Conservation (phyloP, 2,888 invertebrate species). For the Spisula solida region DNA sequence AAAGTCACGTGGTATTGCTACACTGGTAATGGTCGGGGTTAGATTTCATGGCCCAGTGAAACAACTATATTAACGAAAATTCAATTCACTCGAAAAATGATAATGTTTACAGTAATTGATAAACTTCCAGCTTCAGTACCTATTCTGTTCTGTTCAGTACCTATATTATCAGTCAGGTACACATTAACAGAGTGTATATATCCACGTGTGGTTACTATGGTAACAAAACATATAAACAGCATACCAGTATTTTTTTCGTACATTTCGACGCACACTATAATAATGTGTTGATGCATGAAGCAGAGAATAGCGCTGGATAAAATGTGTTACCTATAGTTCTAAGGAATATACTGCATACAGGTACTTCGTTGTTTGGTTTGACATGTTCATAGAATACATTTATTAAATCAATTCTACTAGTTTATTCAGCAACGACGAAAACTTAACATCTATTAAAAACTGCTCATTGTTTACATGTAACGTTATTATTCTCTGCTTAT, state of each 20-base stretch:
- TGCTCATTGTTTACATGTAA: too few species aligned
- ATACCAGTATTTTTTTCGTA: background rate
- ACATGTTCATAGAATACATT: too few species aligned
- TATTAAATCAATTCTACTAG: too few species aligned
- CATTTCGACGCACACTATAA: background rate
- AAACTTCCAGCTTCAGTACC: background rate
- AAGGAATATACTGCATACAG: background rate
- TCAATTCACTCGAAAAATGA: too few species aligned
- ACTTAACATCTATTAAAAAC: too few species aligned
- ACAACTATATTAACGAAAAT: too few species aligned
- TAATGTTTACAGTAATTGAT: too few species aligned
- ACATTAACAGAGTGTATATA: background rate
- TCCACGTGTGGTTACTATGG: slow-evolving; percentile 1
- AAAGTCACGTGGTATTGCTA: too few species aligned
- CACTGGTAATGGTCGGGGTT: too few species aligned
- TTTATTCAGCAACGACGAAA: too few species aligned
- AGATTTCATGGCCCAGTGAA: too few species aligned
- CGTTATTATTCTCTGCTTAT: too few species aligned
- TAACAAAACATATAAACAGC: slow-evolving; percentile 1
- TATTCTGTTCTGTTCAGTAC: background rate
- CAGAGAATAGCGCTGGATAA: background rate
- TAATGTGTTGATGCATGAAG: background rate
- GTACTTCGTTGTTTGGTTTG: background rate
- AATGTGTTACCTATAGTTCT: background rate
- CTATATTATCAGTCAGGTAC: background rate